phyloP scores from a whole-genome alignment of 2,888 invertebrate species.

The Odiellus spinosus region DNA sequence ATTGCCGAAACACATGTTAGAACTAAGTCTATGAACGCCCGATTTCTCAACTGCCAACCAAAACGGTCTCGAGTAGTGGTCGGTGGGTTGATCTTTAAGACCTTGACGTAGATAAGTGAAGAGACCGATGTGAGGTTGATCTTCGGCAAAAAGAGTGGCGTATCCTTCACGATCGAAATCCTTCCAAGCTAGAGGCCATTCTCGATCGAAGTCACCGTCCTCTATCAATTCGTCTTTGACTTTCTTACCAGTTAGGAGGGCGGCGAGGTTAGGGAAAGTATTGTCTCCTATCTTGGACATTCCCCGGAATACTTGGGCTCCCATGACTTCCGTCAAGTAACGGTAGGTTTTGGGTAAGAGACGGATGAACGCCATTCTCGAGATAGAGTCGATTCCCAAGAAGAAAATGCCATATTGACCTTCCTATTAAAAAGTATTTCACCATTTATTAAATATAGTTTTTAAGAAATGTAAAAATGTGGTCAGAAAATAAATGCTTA shows the following conservation, averaged over 20 bases:
- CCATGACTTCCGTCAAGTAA: constrained; percentile 41
- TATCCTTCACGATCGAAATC: constrained; percentile 53
- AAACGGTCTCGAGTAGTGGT: constrained; percentile 65
- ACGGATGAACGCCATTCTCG: constrained; percentile 64
- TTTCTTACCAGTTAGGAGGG: constrained; percentile 51
- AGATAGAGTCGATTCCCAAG: constrained; percentile 69
- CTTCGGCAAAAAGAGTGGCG: constrained; percentile 65
- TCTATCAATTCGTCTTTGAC: constrained; percentile 37
- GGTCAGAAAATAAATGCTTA: neutral
- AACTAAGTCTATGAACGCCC: constrained; percentile 12
- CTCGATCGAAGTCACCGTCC: constrained; percentile 35
- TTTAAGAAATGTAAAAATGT: no score
- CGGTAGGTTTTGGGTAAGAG: constrained; percentile 58
- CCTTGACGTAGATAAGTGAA: constrained; percentile 66
- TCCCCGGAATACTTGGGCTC: constrained; percentile 54
- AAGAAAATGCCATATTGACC: constrained; percentile 46
- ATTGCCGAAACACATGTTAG: constrained; percentile 17
- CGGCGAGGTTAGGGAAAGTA: constrained; percentile 75
- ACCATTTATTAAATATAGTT: no score
- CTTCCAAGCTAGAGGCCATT: constrained; percentile 71
- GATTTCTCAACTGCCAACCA: constrained; percentile 36
- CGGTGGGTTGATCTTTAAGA: constrained; percentile 66
- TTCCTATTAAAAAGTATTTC: no score
- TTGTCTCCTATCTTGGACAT: constrained; percentile 90
- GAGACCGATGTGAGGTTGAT: constrained; percentile 55